These are phyloP conservation scores for Sitta carolinensis DNA, from an alignment of 2,797 vertebrate species.

Conservation along the genomic window DNA sequence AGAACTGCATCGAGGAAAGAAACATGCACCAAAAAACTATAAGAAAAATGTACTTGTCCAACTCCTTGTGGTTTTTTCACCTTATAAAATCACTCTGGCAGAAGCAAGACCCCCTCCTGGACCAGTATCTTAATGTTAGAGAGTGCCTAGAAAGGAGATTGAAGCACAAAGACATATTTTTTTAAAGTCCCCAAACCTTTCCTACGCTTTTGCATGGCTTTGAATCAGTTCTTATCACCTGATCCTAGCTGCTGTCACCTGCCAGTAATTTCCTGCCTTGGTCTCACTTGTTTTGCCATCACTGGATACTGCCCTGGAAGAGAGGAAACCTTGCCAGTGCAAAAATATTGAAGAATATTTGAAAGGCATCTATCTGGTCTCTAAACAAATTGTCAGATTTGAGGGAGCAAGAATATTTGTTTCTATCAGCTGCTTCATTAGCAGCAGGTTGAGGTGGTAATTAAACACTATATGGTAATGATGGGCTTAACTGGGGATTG, in stretches of 20 bases:
- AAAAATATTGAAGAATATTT: not conserved
- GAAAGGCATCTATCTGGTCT: not conserved
- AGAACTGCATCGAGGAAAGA: not conserved
- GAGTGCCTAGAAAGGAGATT: not conserved
- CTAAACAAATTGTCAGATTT: not conserved
- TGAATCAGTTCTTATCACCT: not conserved
- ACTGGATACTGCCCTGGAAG: not conserved
- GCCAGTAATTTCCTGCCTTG: not conserved
- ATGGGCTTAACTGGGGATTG: not conserved
- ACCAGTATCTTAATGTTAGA: not conserved
- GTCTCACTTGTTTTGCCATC: not conserved
- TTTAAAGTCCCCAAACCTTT: not conserved
- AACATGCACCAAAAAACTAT: not conserved
- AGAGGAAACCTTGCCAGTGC: not conserved
- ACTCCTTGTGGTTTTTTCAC: not conserved
- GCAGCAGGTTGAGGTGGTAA: not conserved
- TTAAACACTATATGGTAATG: not conserved
- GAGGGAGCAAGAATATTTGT: not conserved
- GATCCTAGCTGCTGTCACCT: not conserved
- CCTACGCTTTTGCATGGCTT: not conserved
- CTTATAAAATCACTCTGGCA: not conserved
- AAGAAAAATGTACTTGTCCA: not conserved
- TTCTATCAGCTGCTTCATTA: not conserved
- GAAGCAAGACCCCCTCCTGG: rapidly evolving
- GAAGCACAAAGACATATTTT: rapidly evolving